These are phyloP conservation scores for Anoplius nigerrimus DNA, from an alignment of 2,888 invertebrate genomes.

Conservation along the genomic window DNA sequence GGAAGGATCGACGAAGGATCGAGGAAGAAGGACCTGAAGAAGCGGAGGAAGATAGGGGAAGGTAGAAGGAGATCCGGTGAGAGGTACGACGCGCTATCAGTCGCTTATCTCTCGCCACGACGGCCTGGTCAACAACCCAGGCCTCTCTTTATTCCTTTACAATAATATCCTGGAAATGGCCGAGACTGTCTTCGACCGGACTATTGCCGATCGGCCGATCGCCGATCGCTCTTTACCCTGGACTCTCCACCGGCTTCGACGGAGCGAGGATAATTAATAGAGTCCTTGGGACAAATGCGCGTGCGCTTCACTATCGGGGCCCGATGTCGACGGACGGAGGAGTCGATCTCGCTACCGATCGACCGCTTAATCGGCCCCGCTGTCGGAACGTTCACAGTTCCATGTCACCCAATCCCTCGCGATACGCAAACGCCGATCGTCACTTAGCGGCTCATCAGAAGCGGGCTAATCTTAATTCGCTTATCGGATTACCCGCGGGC, in stretches of 20 bases:
- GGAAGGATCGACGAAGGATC: too few species aligned
- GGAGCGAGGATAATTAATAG: too few species aligned
- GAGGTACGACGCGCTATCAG: constrained; percentile 54
- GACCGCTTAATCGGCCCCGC: too few species aligned
- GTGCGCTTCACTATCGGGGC: constrained; percentile 12
- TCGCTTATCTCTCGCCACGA: constrained; percentile 64
- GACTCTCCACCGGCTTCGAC: too few species aligned
- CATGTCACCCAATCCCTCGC: constrained; percentile 59
- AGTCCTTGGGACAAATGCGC: too few species aligned
- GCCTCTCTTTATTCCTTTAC: constrained; percentile 51
- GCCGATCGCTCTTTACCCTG: too few species aligned
- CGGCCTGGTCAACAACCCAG: constrained; percentile 67
- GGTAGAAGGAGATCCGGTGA: constrained; percentile 39
- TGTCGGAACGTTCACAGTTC: constrained; percentile 10
- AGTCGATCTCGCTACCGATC: constrained; percentile 2
- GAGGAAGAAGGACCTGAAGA: constrained; percentile 15
- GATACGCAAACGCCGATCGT: constrained; percentile 68
- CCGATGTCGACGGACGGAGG: constrained; percentile 23
- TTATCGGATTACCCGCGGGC: constrained; percentile 72
- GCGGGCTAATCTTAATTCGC: constrained; percentile 73
- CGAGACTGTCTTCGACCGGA: constrained; percentile 40
- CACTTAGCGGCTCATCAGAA: constrained; percentile 72
- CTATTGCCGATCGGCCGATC: too few species aligned
- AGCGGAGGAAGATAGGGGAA: constrained; percentile 10
- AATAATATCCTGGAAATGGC: constrained; percentile 46